These are phyloP conservation scores for Lamproptera curius DNA, from an alignment of 2,888 invertebrate species.

Conservation along the genomic window DNA sequence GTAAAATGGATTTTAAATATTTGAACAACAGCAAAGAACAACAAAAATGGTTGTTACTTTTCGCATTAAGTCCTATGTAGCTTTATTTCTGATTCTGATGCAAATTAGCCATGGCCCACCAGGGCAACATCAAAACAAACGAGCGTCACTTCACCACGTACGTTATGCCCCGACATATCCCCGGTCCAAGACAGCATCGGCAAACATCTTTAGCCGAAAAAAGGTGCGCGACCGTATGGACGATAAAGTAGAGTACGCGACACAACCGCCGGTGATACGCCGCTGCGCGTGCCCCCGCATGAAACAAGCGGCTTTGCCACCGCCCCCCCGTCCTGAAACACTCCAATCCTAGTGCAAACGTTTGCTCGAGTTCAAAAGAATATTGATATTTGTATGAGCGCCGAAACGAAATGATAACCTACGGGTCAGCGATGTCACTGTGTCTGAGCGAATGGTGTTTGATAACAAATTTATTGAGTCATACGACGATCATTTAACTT, in stretches of 20 bases:
- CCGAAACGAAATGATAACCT: slow-evolving; percentile 27
- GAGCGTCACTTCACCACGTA: too few relatives aligned
- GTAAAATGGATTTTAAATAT: too few relatives aligned
- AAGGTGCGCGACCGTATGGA: slow-evolving; percentile 37
- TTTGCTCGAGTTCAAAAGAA: slow-evolving; percentile 63
- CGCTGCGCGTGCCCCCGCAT: slow-evolving; percentile 64
- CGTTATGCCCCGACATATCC: too few relatives aligned
- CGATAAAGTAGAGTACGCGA: slow-evolving; percentile 45
- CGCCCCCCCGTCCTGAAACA: slow-evolving; percentile 43
- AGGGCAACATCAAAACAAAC: too few relatives aligned
- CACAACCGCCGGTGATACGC: slow-evolving; percentile 45
- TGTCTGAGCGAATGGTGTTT: slow-evolving; percentile 13
- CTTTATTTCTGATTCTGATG: too few relatives aligned
- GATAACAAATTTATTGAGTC: too few relatives aligned
- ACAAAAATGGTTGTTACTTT: too few relatives aligned
- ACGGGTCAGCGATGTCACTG: slow-evolving; percentile 28
- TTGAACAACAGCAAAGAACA: too few relatives aligned
- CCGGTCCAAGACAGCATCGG: slow-evolving; percentile 20
- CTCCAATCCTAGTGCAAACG: slow-evolving; percentile 59
- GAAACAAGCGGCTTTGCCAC: slow-evolving; percentile 52
- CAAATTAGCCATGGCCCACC: too few relatives aligned
- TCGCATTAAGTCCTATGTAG: too few relatives aligned
- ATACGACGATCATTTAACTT: too few relatives aligned
- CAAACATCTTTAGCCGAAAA: slow-evolving; percentile 43
- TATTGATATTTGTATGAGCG: slow-evolving; percentile 43